phyloP scores from a whole-genome alignment of 2,113 vertebrate genomes.

The Ameiurus melas region DNA sequence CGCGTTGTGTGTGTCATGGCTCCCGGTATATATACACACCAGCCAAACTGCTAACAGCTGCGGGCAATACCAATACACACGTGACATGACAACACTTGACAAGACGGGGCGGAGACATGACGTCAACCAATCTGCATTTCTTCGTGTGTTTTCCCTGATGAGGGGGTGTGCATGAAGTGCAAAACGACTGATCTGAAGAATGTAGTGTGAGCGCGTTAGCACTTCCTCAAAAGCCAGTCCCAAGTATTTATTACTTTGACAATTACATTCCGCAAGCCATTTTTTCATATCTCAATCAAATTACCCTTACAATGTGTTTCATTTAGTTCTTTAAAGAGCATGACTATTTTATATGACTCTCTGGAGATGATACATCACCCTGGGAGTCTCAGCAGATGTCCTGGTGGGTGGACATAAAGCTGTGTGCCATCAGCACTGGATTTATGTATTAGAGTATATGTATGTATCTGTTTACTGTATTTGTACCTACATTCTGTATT shows the following conservation, averaged over 20 bases:
- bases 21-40: too few relatives aligned
- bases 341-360: constrained; percentile 39
- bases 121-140: too few relatives aligned
- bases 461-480: background rate
- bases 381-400: constrained; percentile 30
- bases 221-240: constrained; percentile 29
- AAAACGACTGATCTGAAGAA: too few relatives aligned
- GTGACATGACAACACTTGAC: too few relatives aligned
- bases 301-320: constrained; percentile 43
- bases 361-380: constrained; percentile 25
- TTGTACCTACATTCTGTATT: background rate
- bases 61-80: too few relatives aligned
- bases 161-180: too few relatives aligned
- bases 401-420: constrained; percentile 38
- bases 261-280: constrained; percentile 40
- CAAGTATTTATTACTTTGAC: constrained; percentile 50
- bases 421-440: constrained; percentile 14
- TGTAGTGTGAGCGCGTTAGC: too few relatives aligned
- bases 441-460: constrained; percentile 31
- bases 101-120: too few relatives aligned
- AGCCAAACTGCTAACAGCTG: too few relatives aligned
- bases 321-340: constrained; percentile 34
- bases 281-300: constrained; percentile 47
- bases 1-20: too few relatives aligned
- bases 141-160: too few relatives aligned